Evolutionary conservation across 2,797 vertebrate genomes (phyloP).

Genomic region (Clarias platycephalus): DNA sequence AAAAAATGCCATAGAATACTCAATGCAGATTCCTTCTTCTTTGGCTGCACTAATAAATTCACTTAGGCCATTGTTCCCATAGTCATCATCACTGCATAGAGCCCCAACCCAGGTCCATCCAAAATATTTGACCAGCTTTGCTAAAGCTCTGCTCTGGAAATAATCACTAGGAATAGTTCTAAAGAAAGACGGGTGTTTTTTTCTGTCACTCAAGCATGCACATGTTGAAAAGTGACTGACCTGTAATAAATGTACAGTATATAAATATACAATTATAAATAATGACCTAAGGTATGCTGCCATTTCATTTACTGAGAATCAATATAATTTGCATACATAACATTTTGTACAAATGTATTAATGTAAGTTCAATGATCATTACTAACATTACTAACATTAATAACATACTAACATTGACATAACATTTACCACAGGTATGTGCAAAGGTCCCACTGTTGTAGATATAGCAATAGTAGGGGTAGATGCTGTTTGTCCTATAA

Average conservation of each 20-base stretch:
- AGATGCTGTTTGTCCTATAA: slow-evolving; percentile 58
- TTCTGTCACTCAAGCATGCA: slow-evolving; percentile 71
- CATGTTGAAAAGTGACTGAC: slow-evolving; percentile 71
- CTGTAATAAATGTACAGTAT: slow-evolving; percentile 16
- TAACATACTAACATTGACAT: no score
- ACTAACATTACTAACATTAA: no score
- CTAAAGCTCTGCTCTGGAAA: slow-evolving; percentile 58
- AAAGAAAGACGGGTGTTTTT: slow-evolving; percentile 54
- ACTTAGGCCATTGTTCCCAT: slow-evolving; percentile 68
- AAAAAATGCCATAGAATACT: slow-evolving; percentile 65
- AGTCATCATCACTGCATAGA: slow-evolving; percentile 67
- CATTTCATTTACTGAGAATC: not conserved
- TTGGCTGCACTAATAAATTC: slow-evolving; percentile 62
- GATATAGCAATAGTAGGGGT: slow-evolving; percentile 59
- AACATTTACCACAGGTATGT: slow-evolving; percentile 51
- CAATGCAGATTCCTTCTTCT: slow-evolving; percentile 68
- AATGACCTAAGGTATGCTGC: not conserved
- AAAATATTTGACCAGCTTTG: slow-evolving; percentile 68
- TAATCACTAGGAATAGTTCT: slow-evolving; percentile 73
- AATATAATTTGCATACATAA: not conserved
- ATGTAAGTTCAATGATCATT: not conserved
- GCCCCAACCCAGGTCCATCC: slow-evolving; percentile 77
- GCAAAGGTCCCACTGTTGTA: slow-evolving; percentile 39
- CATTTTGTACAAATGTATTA: not conserved
- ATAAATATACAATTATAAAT: not conserved